Percentiles rank a stretch among this genome's conserved stretches.
Conservation (phyloP, 2,797 vertebrate genomes). For the Dallia pectoralis region DNA sequence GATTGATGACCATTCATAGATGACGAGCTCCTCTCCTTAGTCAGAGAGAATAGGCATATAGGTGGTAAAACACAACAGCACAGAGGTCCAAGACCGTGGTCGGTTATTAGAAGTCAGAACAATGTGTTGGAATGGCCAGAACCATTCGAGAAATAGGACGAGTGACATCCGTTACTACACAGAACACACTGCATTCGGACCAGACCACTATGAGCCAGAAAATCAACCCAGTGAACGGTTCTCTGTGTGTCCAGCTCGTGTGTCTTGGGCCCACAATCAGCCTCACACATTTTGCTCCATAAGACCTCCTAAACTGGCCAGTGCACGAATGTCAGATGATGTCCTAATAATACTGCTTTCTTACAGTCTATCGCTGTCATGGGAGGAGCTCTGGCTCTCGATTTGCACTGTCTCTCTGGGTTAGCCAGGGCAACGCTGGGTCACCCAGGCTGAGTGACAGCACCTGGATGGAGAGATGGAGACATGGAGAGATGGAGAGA, state of each 20-base stretch:
- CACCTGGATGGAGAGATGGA: constrained; percentile 17
- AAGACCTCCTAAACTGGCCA: neutral
- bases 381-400: neutral
- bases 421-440: neutral
- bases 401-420: neutral
- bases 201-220: neutral
- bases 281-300: neutral
- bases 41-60: too few relatives aligned
- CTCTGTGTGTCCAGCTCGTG: neutral
- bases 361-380: neutral
- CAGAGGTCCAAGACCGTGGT: too few relatives aligned
- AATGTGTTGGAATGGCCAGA: neutral
- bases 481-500: neutral
- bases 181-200: neutral
- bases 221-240: neutral
- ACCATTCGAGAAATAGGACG: neutral
- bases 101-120: neutral
- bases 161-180: neutral
- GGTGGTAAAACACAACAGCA: too few relatives aligned
- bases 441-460: neutral
- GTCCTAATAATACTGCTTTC: neutral
- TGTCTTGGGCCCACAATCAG: neutral
- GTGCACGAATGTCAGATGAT: neutral
- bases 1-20: too few relatives aligned
- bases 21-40: too few relatives aligned